phyloP scores from a whole-genome alignment of 1,140 invertebrate genomes.

The Scaptodrosophila lebanonensis region DNA sequence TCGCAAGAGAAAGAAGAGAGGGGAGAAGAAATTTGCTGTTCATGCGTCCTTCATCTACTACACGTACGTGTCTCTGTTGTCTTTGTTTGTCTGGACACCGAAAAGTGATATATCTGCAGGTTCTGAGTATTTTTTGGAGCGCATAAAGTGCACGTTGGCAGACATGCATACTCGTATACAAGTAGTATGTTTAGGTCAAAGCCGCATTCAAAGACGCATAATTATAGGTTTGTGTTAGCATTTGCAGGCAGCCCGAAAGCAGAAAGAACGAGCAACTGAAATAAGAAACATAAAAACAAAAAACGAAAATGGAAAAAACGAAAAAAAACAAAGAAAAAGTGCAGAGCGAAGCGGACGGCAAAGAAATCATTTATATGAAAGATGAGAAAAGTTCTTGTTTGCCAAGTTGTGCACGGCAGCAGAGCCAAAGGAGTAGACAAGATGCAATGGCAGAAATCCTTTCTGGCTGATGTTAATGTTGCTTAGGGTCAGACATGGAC shows the following conservation, averaged over 20 bases:
- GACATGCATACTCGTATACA: too few relatives aligned
- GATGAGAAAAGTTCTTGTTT: slow-evolving; percentile 47
- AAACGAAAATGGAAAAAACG: too few relatives aligned
- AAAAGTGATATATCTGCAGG: slow-evolving; percentile 32
- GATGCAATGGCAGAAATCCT: too few relatives aligned
- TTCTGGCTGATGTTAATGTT: slow-evolving; percentile 32
- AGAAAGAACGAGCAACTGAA: too few relatives aligned
- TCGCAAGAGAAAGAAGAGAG: too few relatives aligned
- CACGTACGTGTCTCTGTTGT: too few relatives aligned
- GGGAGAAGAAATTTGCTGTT: too few relatives aligned
- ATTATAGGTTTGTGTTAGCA: slow-evolving; percentile 52
- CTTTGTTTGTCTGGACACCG: too few relatives aligned
- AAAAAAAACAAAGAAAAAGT: slow-evolving; percentile 12
- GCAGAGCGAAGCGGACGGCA: slow-evolving; percentile 4
- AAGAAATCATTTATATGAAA: slow-evolving; percentile 66
- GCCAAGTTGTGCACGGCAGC: slow-evolving; percentile 9
- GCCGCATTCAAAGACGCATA: slow-evolving; percentile 51
- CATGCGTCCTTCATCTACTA: too few relatives aligned
- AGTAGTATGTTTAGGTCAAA: too few relatives aligned
- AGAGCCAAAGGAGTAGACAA: slow-evolving; percentile 33
- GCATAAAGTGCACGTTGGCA: slow-evolving; percentile 1
- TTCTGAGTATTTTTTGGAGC: slow-evolving; percentile 53
- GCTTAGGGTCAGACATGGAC: slow-evolving; percentile 27
- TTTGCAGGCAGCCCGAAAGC: background rate
- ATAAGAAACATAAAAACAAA: too few relatives aligned